These are phyloP conservation scores for Phyllotis vaccarum DNA, from an alignment of 2,797 vertebrate species.

Conservation along the genomic window DNA sequence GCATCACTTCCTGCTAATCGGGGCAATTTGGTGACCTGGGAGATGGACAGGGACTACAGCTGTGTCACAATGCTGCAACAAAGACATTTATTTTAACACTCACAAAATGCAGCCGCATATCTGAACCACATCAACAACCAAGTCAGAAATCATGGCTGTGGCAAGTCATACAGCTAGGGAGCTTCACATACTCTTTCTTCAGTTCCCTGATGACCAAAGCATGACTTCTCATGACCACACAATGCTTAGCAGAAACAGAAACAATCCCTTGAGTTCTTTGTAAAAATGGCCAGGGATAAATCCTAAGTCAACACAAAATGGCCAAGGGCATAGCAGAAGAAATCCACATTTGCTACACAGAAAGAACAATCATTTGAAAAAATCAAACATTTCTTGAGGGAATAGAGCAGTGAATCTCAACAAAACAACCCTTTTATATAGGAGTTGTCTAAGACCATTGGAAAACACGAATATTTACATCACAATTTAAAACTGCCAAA, in stretches of 20 bases:
- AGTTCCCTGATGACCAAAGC: slow-evolving; percentile 42
- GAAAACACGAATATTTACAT: not conserved
- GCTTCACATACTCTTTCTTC: not conserved
- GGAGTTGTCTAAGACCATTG: not conserved
- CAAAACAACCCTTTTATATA: not conserved
- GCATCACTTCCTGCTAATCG: slow-evolving; percentile 43
- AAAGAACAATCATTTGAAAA: slow-evolving; percentile 52
- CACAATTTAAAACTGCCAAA: not conserved
- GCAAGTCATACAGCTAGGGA: slow-evolving; percentile 60
- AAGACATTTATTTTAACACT: slow-evolving; percentile 58
- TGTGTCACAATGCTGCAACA: slow-evolving; percentile 47
- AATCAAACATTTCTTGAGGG: not conserved
- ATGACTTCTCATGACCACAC: slow-evolving; percentile 69
- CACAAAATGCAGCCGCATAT: slow-evolving; percentile 14
- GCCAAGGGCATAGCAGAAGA: not conserved
- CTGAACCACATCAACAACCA: slow-evolving; percentile 48
- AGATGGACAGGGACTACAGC: slow-evolving; percentile 18
- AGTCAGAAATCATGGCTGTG: slow-evolving; percentile 48
- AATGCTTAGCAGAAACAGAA: slow-evolving; percentile 71
- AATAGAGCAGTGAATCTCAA: not conserved
- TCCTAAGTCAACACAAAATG: slow-evolving; percentile 65
- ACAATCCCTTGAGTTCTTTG: slow-evolving; percentile 44
- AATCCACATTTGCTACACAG: slow-evolving; percentile 22
- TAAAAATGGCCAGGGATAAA: slow-evolving; percentile 64
- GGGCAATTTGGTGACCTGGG: slow-evolving; percentile 29